Evolutionary conservation across 1,140 invertebrate genomes (phyloP), one percentile per base, ranked within the genome.

Genomic region (Caenorhabditis briggsae): DNA sequence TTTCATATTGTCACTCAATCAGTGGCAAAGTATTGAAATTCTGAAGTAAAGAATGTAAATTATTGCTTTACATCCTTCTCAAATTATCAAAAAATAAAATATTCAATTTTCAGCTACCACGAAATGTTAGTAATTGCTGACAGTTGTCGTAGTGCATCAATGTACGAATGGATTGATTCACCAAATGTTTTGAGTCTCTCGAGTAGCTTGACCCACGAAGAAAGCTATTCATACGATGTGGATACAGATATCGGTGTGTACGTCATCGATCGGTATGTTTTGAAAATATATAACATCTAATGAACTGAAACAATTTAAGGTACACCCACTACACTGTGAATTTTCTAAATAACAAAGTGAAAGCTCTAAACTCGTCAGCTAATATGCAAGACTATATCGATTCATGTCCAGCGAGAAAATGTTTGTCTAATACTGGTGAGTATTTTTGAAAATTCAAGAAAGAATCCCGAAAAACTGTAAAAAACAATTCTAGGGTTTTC

Each of bases 121-220:
- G 97, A 99, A 93, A 95, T 99, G 88, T 96, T 99, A 88, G 97
- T 98, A 91, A 98, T 99, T 94, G 96, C 99, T 88, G 98, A 99
- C 92, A 99, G 98, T 43, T 99, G 98, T 91, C 98, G 99, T 94
- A 97, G 97, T 25, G 97, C 97, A 83, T 99, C 97, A 0, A 97
- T 99, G 95, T 99, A 97, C 93, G 95, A 97, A 91, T 96, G 96
- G 90, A 97, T 99, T 93, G 98, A 98, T 93, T 99, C 97, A 14
- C 98, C 98, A 18, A 99, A 99, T 93, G 97, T 99, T 89, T 93
- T 99, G 84, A 96, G 97, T 50, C 96, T 99, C 43, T 97, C 96
- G 33, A 98, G 97, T 90, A 98, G 97, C 94, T 94, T 97, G 90
- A 96, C 98, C 50, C 97, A 97, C 18, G 97, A 99, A 94, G 98